Conservation (phyloP, 2,113 vertebrate genomes). For the Coryphaenoides rupestris region DNA sequence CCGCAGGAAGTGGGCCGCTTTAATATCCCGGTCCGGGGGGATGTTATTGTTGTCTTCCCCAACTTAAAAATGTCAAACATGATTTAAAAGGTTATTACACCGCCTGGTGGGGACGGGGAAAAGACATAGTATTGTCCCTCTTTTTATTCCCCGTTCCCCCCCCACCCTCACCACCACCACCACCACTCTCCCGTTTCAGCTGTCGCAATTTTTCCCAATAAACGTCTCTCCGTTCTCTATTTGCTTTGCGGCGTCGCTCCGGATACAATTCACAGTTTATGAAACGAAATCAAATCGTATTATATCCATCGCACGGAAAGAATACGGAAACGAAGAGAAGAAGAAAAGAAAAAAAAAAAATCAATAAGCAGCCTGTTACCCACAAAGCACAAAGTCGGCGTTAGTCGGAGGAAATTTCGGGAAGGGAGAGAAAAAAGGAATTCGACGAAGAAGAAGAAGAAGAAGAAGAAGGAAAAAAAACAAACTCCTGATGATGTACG, state of each 20-base stretch:
- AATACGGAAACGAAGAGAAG: conserved; percentile 17
- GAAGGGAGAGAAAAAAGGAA: too few species aligned
- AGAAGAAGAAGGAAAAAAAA: too few species aligned
- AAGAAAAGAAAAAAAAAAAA: conserved; percentile 40
- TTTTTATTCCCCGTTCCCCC: conserved; percentile 12
- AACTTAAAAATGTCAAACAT: conserved; percentile 85
- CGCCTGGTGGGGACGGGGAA: conserved; percentile 53
- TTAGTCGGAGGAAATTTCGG: conserved; percentile 12
- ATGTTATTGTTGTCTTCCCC: conserved; percentile 77
- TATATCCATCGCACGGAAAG: conserved; percentile 27
- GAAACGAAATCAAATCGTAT: conserved; percentile 14
- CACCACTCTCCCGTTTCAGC: conserved; percentile 28
- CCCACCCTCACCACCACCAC: too few species aligned
- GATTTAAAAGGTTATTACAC: conserved; percentile 89
- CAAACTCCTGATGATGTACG: conserved; percentile 15
- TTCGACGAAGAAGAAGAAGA: too few species aligned
- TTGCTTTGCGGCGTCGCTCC: conserved; percentile 12
- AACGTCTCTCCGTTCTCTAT: too few species aligned
- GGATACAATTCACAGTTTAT: conserved; percentile 11
- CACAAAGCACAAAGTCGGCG: conserved; percentile 26
- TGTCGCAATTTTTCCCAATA: conserved; percentile 35
- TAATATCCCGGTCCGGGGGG: conserved; percentile 77
- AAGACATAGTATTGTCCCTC: conserved; percentile 23
- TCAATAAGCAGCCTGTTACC: conserved; percentile 29
- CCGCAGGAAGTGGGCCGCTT: conserved; percentile 72